Conservation (phyloP, 2,113 vertebrate genomes). For the Orycteropus afer region DNA sequence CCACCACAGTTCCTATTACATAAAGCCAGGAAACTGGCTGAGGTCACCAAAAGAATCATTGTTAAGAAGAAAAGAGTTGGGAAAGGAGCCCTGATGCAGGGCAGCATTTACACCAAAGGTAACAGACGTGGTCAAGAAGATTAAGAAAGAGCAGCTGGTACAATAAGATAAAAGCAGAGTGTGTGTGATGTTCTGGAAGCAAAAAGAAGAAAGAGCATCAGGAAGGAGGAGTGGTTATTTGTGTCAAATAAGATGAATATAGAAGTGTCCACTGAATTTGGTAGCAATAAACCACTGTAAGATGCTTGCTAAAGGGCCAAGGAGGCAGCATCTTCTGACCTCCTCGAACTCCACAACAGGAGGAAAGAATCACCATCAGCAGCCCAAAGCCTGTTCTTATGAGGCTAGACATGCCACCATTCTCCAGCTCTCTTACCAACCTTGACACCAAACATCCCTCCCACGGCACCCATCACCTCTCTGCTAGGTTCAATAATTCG, state of each 20-base stretch:
- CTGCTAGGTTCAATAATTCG: too few relatives aligned
- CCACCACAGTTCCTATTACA: too few relatives aligned
- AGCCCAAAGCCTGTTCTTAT: too few relatives aligned
- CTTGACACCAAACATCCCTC: too few relatives aligned
- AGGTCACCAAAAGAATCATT: fast-evolving
- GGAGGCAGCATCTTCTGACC: too few relatives aligned
- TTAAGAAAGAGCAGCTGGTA: too few relatives aligned
- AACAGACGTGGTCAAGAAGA: neutral
- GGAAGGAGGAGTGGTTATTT: neutral
- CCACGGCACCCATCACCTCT: too few relatives aligned
- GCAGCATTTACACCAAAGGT: neutral
- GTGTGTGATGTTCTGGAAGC: neutral
- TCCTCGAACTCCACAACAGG: too few relatives aligned
- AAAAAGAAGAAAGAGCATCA: neutral
- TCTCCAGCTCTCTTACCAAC: too few relatives aligned
- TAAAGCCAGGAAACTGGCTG: fast-evolving
- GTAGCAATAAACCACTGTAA: neutral
- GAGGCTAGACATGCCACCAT: too few relatives aligned
- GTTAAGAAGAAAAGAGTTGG: neutral
- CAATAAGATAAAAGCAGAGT: too few relatives aligned
- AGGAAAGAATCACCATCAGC: too few relatives aligned
- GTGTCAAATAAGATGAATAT: neutral
- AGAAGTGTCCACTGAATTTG: neutral
- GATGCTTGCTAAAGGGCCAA: neutral
- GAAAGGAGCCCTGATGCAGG: neutral